Evolutionary conservation across 2,888 invertebrate genomes (phyloP).

Genomic region (Agrochola lychnidis): DNA sequence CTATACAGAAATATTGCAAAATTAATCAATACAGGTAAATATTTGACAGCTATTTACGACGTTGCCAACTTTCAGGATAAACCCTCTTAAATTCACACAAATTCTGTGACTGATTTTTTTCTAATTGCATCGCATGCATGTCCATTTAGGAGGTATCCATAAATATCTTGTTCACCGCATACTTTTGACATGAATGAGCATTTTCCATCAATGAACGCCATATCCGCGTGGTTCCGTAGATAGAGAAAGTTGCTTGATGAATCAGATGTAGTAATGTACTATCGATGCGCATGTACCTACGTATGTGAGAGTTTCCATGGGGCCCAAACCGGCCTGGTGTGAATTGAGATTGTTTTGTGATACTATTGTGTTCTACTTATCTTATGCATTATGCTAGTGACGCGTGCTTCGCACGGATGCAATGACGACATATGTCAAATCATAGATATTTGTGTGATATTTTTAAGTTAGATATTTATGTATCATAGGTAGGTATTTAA

Average conservation of each 20-base stretch:
- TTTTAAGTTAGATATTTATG: not conserved
- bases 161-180: constrained; percentile 32
- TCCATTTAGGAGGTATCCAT: constrained; percentile 5
- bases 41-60: too few relatives aligned
- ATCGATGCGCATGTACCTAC: constrained; percentile 40
- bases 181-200: constrained; percentile 44
- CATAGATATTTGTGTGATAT: not conserved
- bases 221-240: constrained; percentile 51
- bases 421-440: not conserved
- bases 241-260: constrained; percentile 65
- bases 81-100: not conserved
- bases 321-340: constrained; percentile 43
- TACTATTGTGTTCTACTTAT: constrained; percentile 52
- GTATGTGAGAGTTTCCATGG: constrained; percentile 52
- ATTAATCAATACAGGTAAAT: too few relatives aligned
- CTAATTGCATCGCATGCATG: constrained; percentile 6
- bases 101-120: constrained; percentile 3
- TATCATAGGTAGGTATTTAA: not conserved
- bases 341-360: constrained; percentile 46
- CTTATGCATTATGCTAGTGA: not conserved
- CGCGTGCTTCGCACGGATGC: not conserved
- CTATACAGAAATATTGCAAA: too few relatives aligned
- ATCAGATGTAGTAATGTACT: constrained; percentile 60
- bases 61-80: too few relatives aligned
- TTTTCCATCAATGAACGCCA: constrained; percentile 47